A percentile compares a stretch with the other conserved stretches of the same genome.
Evolutionary conservation across 30 jellyfish, hydroid and myxozoan species (phyloP).

Genomic region (Chironex yamaguchii): DNA sequence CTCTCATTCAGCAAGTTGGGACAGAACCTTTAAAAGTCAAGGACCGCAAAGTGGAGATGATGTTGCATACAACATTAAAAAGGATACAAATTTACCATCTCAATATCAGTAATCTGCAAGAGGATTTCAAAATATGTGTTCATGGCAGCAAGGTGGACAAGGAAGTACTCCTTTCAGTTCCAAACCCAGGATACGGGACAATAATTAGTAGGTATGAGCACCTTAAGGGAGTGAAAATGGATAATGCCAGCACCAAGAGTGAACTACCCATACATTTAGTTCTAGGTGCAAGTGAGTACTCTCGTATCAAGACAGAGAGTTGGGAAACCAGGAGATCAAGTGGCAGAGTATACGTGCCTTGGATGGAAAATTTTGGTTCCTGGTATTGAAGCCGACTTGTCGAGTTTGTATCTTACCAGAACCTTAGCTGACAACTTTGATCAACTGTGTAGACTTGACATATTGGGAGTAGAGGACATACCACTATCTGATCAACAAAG

Average conservation of each 20-base stretch:
- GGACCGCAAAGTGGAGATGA: constrained; percentile 37
- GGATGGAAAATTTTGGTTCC: constrained; percentile 90
- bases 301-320: constrained; percentile 61
- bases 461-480: constrained; percentile 75
- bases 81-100: constrained; percentile 34
- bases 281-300: constrained; percentile 54
- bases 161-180: constrained; percentile 12
- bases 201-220: constrained; percentile 32
- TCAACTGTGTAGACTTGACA: constrained; percentile 74
- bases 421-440: constrained; percentile 60
- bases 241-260: constrained; percentile 11
- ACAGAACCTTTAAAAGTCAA: constrained; percentile 9
- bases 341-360: constrained; percentile 76
- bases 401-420: constrained; percentile 43
- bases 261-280: constrained; percentile 67
- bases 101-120: constrained; percentile 16
- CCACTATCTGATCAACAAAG: constrained; percentile 68
- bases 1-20: constrained; percentile 28
- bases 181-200: constrained; percentile 40
- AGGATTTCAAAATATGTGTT: constrained; percentile 12
- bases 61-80: constrained; percentile 48
- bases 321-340: constrained; percentile 71
- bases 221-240: constrained; percentile 47
- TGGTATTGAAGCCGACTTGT: constrained; percentile 28
- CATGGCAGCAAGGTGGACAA: constrained; percentile 57